Percentiles rank a stretch among this genome's conserved stretches.
These are phyloP conservation scores for Bombycilla garrulus DNA, from an alignment of 2,113 vertebrate genomes.

Conservation along the genomic window DNA sequence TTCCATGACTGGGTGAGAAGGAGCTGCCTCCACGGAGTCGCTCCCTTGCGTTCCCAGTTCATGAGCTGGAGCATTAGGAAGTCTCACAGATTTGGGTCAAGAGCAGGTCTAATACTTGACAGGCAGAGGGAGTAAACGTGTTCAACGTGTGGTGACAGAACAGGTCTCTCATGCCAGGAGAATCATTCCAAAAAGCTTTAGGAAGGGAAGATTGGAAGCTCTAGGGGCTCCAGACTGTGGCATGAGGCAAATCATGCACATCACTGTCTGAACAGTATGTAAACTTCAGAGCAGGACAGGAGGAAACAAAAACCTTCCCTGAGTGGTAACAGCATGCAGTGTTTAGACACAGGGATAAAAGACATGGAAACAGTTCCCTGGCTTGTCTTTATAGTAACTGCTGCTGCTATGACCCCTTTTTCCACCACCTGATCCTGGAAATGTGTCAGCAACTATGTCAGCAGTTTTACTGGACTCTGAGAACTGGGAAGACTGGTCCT, in stretches of 20 bases:
- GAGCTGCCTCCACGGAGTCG: neutral
- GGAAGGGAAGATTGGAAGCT: neutral
- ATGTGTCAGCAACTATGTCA: neutral
- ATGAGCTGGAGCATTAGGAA: neutral
- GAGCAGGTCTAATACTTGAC: neutral
- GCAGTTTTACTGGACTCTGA: neutral
- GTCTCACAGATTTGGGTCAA: neutral
- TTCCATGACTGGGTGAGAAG: neutral
- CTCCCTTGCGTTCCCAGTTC: accelerated
- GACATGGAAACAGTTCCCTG: neutral
- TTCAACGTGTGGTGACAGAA: neutral
- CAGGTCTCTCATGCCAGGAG: neutral
- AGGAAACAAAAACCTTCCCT: neutral
- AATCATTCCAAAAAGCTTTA: neutral
- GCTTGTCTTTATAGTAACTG: neutral
- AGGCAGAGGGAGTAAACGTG: neutral
- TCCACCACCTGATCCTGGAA: constrained; percentile 1
- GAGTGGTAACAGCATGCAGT: neutral
- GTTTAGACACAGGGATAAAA: neutral
- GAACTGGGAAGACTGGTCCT: neutral
- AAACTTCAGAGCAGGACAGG: neutral
- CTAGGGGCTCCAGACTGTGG: neutral
- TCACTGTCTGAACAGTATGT: neutral
- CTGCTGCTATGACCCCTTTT: neutral
- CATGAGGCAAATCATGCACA: neutral